These are phyloP conservation scores for Falco naumanni DNA, from an alignment of 2,797 vertebrate genomes.

Conservation along the genomic window DNA sequence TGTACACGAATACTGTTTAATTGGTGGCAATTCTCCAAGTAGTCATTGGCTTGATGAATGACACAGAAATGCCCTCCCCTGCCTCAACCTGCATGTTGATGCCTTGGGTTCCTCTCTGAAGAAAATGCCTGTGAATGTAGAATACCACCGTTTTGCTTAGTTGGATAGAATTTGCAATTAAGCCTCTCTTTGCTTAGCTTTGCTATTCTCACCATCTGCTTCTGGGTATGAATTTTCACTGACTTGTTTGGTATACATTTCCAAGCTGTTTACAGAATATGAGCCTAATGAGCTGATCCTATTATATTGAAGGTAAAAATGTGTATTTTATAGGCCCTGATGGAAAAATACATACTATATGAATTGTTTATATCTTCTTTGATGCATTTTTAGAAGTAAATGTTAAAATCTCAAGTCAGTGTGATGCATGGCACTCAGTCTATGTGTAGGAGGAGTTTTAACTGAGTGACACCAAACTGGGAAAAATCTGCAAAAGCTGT, in stretches of 20 bases:
- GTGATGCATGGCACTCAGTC: neutral
- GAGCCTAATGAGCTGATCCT: slow-evolving; percentile 55
- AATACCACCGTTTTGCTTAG: slow-evolving; percentile 28
- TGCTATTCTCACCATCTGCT: slow-evolving; percentile 70
- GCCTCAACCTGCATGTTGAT: neutral
- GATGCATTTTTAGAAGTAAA: neutral
- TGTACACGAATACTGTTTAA: slow-evolving; percentile 31
- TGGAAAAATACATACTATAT: neutral
- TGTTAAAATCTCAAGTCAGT: neutral
- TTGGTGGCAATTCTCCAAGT: slow-evolving; percentile 59
- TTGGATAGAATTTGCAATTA: slow-evolving; percentile 56
- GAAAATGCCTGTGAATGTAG: slow-evolving; percentile 11
- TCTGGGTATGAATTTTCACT: slow-evolving; percentile 64
- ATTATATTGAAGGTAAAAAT: slow-evolving; percentile 50
- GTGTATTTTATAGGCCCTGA: slow-evolving; percentile 27
- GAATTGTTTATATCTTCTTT: slow-evolving; percentile 2
- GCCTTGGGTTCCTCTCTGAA: neutral
- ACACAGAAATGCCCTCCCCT: slow-evolving; percentile 32
- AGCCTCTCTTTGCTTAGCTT: slow-evolving; percentile 62
- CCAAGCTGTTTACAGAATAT: slow-evolving; percentile 64
- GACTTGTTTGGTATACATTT: slow-evolving; percentile 62
- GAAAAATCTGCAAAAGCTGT: slow-evolving; percentile 21
- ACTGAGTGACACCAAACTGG: neutral
- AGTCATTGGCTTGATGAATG: slow-evolving; percentile 55
- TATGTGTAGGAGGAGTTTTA: slow-evolving; percentile 7